Base-by-base conservation (phyloP, 2,797 vertebrate species). In the Eurystomus glaucurus region DNA sequence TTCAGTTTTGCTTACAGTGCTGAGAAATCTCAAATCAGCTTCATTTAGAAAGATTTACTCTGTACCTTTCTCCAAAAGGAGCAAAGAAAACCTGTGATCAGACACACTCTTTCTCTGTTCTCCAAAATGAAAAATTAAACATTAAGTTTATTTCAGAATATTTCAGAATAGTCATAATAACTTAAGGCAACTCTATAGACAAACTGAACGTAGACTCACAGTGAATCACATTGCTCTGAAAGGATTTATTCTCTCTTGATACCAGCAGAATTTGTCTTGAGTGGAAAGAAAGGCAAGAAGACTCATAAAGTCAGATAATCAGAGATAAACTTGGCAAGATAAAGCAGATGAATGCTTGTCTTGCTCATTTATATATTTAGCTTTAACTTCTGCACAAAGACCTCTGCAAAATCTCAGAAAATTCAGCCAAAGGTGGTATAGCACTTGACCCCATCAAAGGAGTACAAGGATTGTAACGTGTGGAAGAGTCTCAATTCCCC, bases 351-450 rank as follows among this genome's bases (percentile, higher is more conserved):
- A 69, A 55, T 62, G 14, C 9, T 78, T 25, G 6, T 70, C 43
- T 83, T 77, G 26, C 20, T 33, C 26, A 88, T 76, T 37, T 61
- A 70, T 46, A 85, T 66, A 82, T 87, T 85, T 69, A 83, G 14
- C 21, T 91, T 85, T 61, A 88, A 76, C 16, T 76, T 93, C 58
- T 88, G 29, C 26, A 62, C 2, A 13, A 70, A 96, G 45, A 71
- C 14, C n/a, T 58, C 79, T 74, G 33, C 12, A 90, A 88, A 95
- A 88, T 8, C 57, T 84, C 19, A 60, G 48, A 88, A 84, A 94
- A 83, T 64, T 82, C 26, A 82, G 10, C 50, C 66, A 62, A 58
- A 28, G 16, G 21, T 66, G 25, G 7, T 57, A 48, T 35, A 72
- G 28, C 20, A 33, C 4, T 50, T 86, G 52, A 75, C 23, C 13